phyloP scores from a whole-genome alignment of 2,888 invertebrate genomes.

The Dermolepida albohirtum region DNA sequence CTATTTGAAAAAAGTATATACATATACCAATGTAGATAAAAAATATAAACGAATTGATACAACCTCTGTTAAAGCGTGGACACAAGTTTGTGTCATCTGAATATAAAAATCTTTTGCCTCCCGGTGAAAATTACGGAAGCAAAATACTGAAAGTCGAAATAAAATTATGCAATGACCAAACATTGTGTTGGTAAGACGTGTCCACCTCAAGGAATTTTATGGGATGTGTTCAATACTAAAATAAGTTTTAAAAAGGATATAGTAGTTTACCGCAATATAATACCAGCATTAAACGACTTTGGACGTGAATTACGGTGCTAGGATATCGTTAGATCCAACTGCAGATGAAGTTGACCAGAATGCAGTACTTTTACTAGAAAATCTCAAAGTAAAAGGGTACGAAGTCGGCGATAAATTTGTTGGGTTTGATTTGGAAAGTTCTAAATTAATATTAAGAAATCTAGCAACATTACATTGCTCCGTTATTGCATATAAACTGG shows the following conservation, averaged over 20 bases:
- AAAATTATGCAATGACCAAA: constrained; percentile 41
- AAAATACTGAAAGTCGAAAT: constrained; percentile 63
- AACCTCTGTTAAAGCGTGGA: constrained; percentile 10
- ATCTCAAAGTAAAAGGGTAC: constrained; percentile 66
- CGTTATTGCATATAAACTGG: constrained; percentile 67
- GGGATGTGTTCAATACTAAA: constrained; percentile 65
- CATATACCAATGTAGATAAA: constrained; percentile 11
- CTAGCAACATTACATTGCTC: constrained; percentile 69
- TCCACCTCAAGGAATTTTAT: constrained; percentile 66
- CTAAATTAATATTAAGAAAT: constrained; percentile 63
- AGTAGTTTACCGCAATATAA: constrained; percentile 64
- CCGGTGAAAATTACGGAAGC: constrained; percentile 72
- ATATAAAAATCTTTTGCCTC: constrained; percentile 63
- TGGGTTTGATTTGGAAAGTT: constrained; percentile 66
- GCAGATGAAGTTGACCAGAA: constrained; percentile 64
- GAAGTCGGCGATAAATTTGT: constrained; percentile 63
- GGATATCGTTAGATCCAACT: constrained; percentile 55
- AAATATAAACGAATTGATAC: constrained; percentile 14
- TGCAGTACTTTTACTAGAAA: constrained; percentile 68
- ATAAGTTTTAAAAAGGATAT: constrained; percentile 68
- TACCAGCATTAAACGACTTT: constrained; percentile 64
- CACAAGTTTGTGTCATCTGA: constrained; percentile 49
- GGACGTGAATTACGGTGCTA: constrained; percentile 67
- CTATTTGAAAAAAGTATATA: too few species aligned
- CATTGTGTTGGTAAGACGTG: constrained; percentile 66